phyloP scores from a whole-genome alignment of 2,797 vertebrate species.

The Microctenopoma steveboyesi region DNA sequence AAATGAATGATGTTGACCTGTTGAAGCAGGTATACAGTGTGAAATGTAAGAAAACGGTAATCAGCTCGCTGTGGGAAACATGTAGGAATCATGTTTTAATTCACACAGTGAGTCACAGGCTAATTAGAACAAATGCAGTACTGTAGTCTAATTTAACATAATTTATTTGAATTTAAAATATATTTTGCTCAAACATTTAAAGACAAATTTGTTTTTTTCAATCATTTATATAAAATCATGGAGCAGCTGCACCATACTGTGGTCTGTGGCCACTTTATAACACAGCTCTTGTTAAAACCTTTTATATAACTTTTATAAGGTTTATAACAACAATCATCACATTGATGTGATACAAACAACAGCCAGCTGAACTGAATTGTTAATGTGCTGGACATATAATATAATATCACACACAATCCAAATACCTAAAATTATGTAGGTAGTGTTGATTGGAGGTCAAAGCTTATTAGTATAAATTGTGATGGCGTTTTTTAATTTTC shows the following conservation, averaged over 20 bases:
- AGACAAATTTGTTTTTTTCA: not conserved
- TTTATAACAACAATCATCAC: constrained; percentile 32
- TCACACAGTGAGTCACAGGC: too few relatives aligned
- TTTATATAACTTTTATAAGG: too few relatives aligned
- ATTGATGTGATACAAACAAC: constrained; percentile 25
- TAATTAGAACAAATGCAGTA: constrained; percentile 9
- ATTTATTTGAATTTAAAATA: not conserved
- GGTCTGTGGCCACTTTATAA: constrained; percentile 21
- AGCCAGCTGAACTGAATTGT: too few relatives aligned
- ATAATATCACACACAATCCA: too few relatives aligned
- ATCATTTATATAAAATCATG: constrained; percentile 19
- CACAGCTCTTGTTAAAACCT: constrained; percentile 10
- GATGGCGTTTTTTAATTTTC: too few relatives aligned
- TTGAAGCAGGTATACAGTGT: constrained; percentile 5
- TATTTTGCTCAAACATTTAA: not conserved
- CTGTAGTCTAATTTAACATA: not conserved
- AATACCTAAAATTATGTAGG: too few relatives aligned
- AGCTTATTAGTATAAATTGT: too few relatives aligned
- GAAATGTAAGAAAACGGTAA: too few relatives aligned
- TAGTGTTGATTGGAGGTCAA: too few relatives aligned
- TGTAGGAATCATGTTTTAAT: too few relatives aligned
- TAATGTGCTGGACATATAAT: too few relatives aligned
- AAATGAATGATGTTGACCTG: constrained; percentile 36
- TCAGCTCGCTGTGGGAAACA: too few relatives aligned
- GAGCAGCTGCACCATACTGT: not conserved